Base-by-base conservation (phyloP, 2,888 invertebrate species). In the Cantharis nigra region DNA sequence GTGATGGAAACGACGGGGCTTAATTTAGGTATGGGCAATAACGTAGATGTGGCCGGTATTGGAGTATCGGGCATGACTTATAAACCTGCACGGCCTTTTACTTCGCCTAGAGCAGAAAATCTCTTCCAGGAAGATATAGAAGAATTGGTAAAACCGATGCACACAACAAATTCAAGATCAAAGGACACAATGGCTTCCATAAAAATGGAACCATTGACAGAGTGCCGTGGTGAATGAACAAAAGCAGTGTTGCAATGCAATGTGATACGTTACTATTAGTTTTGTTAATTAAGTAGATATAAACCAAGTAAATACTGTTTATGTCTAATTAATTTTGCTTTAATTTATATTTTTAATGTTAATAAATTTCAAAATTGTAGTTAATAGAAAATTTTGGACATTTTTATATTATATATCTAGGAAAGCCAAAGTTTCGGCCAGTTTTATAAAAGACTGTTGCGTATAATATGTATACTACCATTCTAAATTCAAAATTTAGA, bases 131-230 rank as follows among this genome's bases (percentile, higher is more conserved):
- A 92, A 84, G 92, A 92, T 83, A 91, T 92, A 80, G 91, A 91
- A 83, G 92, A 92, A 80, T 88, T 92, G 81, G 92, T 92, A 9
- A 95, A 90, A 91, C 93, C 86, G 86, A 92, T 86, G 88, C 90
- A 84, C 88, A 87, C 80, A 83, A 90, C 83, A 86, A 89, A 81
- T 87, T 85, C 83, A 77, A 89, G 89, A 83, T 85, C 89, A 80
- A 89, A 91, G 85, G 89, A 90, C 83, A 88, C 91, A 79, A 89
- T 91, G 83, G 90, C 92, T 84, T 92, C 91, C 82, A 94, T 94
- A 81, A 94, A 94, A 89, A 90, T 95, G 88, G 95, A 95, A 88
- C 93, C 93, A 78, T 88, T 93, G 77, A 89, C 92, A 78, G 92
- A 92, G 85, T 91, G 91, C 84, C 91, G 92, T 78, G 93, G 93